Evolutionary conservation across 2,113 vertebrate species (phyloP), one percentile per base, ranked within the genome.

Genomic region (Corynorhinus townsendii): DNA sequence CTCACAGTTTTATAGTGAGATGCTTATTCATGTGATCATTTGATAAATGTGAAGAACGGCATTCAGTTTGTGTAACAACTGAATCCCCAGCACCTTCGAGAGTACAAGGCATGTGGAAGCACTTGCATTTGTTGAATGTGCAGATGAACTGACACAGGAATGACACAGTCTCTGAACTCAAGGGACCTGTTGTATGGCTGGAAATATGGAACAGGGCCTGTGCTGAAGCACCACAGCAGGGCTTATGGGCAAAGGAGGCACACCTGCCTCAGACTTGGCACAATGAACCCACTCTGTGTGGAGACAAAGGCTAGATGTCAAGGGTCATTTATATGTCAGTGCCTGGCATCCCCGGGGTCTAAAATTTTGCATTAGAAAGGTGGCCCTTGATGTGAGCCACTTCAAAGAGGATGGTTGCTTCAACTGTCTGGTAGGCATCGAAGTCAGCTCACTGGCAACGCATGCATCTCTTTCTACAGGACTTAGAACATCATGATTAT

Each of bases 401-500:
- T 84, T 87, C 20, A 43, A 72, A 80, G 22, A 80, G 2, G 20
- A 68, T 59, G 2, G 0, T 4, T 49, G 0, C 6, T 75, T 62
- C 30, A 43, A 4, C 1, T 82, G 5, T 59, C n/a, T 38, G 19
- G 7, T 5, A 24, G 7, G 3, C 10, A 20, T n/a, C 28, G 3
- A 4, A 17, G 11, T 33, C 68, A 84, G 22, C 24, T 87, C 33
- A 19, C 2, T 17, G 56, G 52, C 15, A 80, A 6, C 22, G 26
- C 3, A 14, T 3, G 10, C 1, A 52, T 7, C 4, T 19, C 68
- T 35, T 81, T n/a, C 28, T 38, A 3, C 47, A 62, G 1, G 30
- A 4, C 12, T n/a, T 52, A 4, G 35, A 28, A 40, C 11, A 56
- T 0, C 10, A n/a, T n/a, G 9, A 8, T 20, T 16, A 2, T 56